These are phyloP conservation scores for Hypomecis punctinalis DNA, from an alignment of 2,888 invertebrate species.

Conservation along the genomic window DNA sequence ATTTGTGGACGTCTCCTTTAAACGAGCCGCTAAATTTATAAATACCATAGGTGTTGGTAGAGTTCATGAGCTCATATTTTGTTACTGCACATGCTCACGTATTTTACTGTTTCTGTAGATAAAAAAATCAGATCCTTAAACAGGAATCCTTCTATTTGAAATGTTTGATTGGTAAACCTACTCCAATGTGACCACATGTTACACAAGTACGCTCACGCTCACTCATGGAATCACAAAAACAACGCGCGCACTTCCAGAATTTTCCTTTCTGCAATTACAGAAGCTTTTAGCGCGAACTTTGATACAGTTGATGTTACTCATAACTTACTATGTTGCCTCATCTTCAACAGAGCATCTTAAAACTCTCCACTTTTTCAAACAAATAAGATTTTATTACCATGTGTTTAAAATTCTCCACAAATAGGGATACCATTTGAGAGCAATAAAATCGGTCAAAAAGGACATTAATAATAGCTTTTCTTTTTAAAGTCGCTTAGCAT, in stretches of 20 bases:
- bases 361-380: slow-evolving; percentile 1
- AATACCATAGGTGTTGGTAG: too few species aligned
- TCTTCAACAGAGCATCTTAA: slow-evolving; percentile 17
- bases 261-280: slow-evolving; percentile 68
- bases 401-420: slow-evolving; percentile 1
- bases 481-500: slow-evolving; percentile 33
- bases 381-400: slow-evolving; percentile 14
- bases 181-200: slow-evolving; percentile 56
- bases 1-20: too few species aligned
- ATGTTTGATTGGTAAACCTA: too few species aligned
- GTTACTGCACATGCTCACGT: too few species aligned
- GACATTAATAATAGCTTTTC: slow-evolving; percentile 37
- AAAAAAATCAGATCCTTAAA: too few species aligned
- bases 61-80: too few species aligned
- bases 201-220: slow-evolving; percentile 53
- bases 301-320: slow-evolving; percentile 21
- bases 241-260: slow-evolving; percentile 61
- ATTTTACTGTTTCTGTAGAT: too few species aligned
- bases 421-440: slow-evolving; percentile 22
- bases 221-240: slow-evolving; percentile 63
- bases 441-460: slow-evolving; percentile 36
- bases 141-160: too few species aligned
- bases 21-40: too few species aligned
- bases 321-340: slow-evolving; percentile 26
- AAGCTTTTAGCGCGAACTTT: slow-evolving; percentile 29